Conservation (phyloP, 2,113 vertebrate species). For the Thermophis baileyi region DNA sequence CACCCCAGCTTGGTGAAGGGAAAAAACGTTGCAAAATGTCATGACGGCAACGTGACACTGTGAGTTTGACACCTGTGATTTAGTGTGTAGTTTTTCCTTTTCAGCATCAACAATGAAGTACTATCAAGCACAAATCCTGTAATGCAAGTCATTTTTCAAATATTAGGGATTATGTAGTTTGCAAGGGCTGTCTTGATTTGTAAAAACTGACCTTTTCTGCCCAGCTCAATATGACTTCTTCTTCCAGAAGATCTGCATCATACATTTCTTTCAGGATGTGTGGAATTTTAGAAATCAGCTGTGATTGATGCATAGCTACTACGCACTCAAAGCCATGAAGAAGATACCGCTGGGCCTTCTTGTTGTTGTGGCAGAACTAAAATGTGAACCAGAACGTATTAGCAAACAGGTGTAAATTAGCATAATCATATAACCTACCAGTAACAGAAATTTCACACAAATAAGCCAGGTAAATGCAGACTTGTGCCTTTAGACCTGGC, state of each 20-base stretch:
- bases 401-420: not conserved
- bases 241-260: conserved; percentile 92
- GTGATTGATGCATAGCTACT: conserved; percentile 90
- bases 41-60: too few relatives aligned
- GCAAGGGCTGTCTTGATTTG: not conserved
- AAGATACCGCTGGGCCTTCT: conserved; percentile 95
- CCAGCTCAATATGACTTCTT: conserved; percentile 95
- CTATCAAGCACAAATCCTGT: not conserved
- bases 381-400: conserved; percentile 5
- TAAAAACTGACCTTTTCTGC: conserved; percentile 85
- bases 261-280: conserved; percentile 95
- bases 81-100: not conserved
- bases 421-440: not conserved
- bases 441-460: not conserved
- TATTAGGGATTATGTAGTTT: not conserved
- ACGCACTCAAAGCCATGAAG: conserved; percentile 95
- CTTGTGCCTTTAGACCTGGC: not conserved
- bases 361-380: conserved; percentile 97
- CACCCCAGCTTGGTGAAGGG: too few relatives aligned
- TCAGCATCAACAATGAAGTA: not conserved
- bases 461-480: not conserved
- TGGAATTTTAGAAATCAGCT: conserved; percentile 88
- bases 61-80: not conserved
- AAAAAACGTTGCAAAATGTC: too few relatives aligned
- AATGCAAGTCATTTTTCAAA: not conserved